Base-by-base conservation (phyloP, 2,113 vertebrate genomes). In the Nyctereutes procyonoides region DNA sequence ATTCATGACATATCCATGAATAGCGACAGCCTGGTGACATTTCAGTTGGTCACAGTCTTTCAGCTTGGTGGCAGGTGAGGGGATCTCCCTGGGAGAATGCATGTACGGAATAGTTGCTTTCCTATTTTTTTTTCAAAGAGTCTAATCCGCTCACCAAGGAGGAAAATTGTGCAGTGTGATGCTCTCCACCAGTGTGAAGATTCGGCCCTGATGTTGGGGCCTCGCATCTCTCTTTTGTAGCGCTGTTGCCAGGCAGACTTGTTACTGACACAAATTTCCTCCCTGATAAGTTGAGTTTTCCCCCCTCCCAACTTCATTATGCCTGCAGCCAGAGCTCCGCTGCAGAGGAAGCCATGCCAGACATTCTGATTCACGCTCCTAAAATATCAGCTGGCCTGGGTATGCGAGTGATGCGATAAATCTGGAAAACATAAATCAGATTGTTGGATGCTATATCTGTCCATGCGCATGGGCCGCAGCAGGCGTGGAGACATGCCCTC, bases 41-140 rank as follows among this genome's bases (percentile, higher is more conserved):
- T 96, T 98, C n/a, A 65, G 96, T 95, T 98, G 93, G 98, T 95
- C 96, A 91, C 48, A 74, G 94, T 96, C 96, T 98, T 91, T 51
- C 85, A 77, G 9, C 94, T 86, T 95, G 92, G 88, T 97, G 93
- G 97, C 97, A 97, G 92, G 76, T 88, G 92, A 93, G 94, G 85
- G 96, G 65, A 94, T 87, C 74, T 63, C 76, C 51, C 95, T 98
- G 95, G 95, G 96, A 98, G 98, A 98, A 98, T 90, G 96, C 93
- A 97, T 90, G 93, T 80, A 82, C 81, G 81, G 81, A 96, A 96
- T 74, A 71, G 2, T 87, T 90, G 32, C 30, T 74, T 96, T 56
- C 51, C 19, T 51, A 51, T 96, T 92, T 89, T 1, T 76, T 15
- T 71, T 55, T 53, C 30, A 17, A 1, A 90, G 85, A 88, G 26